Evolutionary conservation across 2,888 invertebrate genomes (phyloP).

Genomic region (Orthosia gracilis): DNA sequence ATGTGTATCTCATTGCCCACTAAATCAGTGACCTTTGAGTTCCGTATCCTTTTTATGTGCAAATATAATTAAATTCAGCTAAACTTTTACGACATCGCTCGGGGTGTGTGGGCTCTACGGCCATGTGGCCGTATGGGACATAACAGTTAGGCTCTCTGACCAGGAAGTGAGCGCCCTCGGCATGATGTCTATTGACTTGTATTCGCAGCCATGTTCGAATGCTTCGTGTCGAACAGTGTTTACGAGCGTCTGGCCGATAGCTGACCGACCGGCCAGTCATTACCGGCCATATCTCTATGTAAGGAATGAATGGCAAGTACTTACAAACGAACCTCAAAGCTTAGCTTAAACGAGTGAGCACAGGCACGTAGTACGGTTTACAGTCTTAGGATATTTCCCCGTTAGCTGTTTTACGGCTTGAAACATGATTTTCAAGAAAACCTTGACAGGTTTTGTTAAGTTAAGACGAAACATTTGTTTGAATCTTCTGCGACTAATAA

Average conservation of each 20-base stretch:
- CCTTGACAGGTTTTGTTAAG: slow-evolving; percentile 61
- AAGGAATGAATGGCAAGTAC: slow-evolving; percentile 88
- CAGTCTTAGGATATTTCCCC: slow-evolving; percentile 79
- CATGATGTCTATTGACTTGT: slow-evolving; percentile 86
- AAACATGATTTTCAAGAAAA: slow-evolving; percentile 76
- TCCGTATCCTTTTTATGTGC: slow-evolving; percentile 72
- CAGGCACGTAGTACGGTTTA: slow-evolving; percentile 82
- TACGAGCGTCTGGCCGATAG: slow-evolving; percentile 89
- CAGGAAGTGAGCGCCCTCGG: slow-evolving; percentile 83
- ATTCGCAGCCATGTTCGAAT: slow-evolving; percentile 86
- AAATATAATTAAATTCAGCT: slow-evolving; percentile 73
- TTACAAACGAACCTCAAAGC: slow-evolving; percentile 83
- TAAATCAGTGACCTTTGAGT: slow-evolving; percentile 82
- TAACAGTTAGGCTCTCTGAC: slow-evolving; percentile 75
- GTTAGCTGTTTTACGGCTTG: slow-evolving; percentile 81
- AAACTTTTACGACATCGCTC: slow-evolving; percentile 68
- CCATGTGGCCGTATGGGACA: slow-evolving; percentile 72
- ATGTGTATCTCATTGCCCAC: slow-evolving; percentile 75
- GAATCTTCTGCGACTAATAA: slow-evolving; percentile 25
- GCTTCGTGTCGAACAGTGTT: slow-evolving; percentile 86
- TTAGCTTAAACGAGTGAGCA: slow-evolving; percentile 82
- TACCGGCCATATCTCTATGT: slow-evolving; percentile 89
- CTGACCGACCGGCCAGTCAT: slow-evolving; percentile 84
- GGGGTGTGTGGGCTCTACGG: slow-evolving; percentile 67
- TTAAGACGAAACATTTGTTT: slow-evolving; percentile 55